Percentiles rank a stretch among this genome's conserved stretches.
These are phyloP conservation scores for Heliothis subflexa DNA, from an alignment of 1,140 invertebrate genomes.

Conservation along the genomic window DNA sequence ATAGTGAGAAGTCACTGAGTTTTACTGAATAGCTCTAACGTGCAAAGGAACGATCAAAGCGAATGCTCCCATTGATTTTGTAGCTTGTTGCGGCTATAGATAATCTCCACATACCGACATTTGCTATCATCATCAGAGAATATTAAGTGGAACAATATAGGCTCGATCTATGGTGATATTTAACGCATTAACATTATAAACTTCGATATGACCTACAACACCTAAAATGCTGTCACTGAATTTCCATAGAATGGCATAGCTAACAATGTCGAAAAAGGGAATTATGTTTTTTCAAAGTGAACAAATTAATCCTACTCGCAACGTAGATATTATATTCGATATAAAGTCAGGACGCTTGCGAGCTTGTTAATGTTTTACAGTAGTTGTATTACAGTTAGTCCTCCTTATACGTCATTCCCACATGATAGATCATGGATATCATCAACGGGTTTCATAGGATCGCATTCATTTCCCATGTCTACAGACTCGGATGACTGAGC, in stretches of 20 bases:
- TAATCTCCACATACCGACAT: constrained; percentile 1
- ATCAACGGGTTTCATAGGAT: constrained; percentile 49
- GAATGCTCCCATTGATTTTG: constrained; percentile 34
- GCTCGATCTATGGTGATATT: not conserved
- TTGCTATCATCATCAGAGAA: not conserved
- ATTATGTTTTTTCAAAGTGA: not conserved
- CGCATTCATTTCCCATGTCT: constrained; percentile 59
- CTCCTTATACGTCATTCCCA: constrained; percentile 5
- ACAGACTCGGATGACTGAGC: constrained; percentile 57
- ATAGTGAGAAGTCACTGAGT: constrained; percentile 13
- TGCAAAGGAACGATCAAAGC: constrained; percentile 23
- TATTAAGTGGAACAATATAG: constrained; percentile 18
- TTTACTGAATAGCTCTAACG: constrained; percentile 29
- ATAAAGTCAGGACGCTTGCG: not conserved
- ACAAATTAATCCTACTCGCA: not conserved
- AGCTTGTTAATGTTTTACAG: not conserved
- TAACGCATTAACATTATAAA: not conserved
- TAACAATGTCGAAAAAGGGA: not conserved
- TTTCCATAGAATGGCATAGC: not conserved
- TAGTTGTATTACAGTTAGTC: constrained; percentile 10
- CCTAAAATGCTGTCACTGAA: too few relatives aligned
- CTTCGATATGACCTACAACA: too few relatives aligned
- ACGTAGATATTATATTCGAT: not conserved
- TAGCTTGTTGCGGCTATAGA: not conserved
- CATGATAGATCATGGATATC: constrained; percentile 10